Percentiles rank a stretch among this genome's conserved stretches.
phyloP scores from a whole-genome alignment of 2,888 invertebrate genomes.

The Hydriomena furcata region DNA sequence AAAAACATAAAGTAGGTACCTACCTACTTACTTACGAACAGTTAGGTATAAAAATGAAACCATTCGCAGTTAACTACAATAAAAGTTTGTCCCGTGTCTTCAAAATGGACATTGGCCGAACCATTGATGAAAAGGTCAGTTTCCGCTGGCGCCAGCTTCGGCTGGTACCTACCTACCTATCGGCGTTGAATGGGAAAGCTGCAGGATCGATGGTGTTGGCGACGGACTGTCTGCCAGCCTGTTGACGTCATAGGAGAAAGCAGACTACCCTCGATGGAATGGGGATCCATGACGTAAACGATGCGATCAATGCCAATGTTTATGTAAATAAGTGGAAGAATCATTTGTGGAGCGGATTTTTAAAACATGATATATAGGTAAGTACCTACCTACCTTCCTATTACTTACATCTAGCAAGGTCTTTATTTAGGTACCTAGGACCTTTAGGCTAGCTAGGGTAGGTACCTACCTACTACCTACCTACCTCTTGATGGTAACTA shows the following conservation, averaged over 20 bases:
- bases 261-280: slow-evolving; percentile 29
- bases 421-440: not conserved
- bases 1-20: too few species aligned
- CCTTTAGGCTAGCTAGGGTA: too few species aligned
- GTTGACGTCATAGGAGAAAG: slow-evolving; percentile 55
- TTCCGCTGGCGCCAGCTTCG: slow-evolving; percentile 11
- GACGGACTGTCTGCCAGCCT: slow-evolving; percentile 50
- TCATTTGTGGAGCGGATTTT: not conserved
- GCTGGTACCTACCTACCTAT: too few species aligned
- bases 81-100: too few species aligned
- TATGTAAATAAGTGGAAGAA: not conserved
- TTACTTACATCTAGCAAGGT: not conserved
- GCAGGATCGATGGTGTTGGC: slow-evolving; percentile 54
- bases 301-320: slow-evolving; percentile 11
- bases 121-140: slow-evolving; percentile 19
- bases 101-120: not conserved
- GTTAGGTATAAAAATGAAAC: too few species aligned
- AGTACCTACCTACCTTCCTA: too few species aligned
- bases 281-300: slow-evolving; percentile 20
- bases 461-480: too few species aligned
- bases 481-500: too few species aligned
- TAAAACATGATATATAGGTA: not conserved
- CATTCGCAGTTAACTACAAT: too few species aligned
- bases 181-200: slow-evolving; percentile 46
- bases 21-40: too few species aligned